A percentile compares a stretch with the other conserved stretches of the same genome.
phyloP scores from a whole-genome alignment of 2,113 vertebrate genomes.

The Eulemur macaco region DNA sequence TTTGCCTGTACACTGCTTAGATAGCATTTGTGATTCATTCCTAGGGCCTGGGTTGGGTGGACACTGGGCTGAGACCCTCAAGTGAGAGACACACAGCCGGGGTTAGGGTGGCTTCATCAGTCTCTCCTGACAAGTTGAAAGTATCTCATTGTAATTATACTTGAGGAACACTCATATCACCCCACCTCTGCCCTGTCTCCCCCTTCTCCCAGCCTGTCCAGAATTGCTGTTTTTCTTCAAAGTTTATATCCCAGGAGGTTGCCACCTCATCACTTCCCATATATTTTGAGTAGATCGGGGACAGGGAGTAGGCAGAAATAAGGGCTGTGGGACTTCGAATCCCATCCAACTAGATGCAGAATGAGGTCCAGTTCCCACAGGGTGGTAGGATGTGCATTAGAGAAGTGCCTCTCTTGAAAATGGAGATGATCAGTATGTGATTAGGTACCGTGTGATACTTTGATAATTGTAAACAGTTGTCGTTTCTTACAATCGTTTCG shows the following conservation, averaged over 20 bases:
- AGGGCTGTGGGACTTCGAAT: background rate
- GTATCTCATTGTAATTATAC: background rate
- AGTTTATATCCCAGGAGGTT: background rate
- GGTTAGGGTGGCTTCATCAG: background rate
- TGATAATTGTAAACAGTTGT: background rate
- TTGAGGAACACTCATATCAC: rapidly evolving
- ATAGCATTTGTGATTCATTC: background rate
- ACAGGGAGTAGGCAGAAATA: background rate
- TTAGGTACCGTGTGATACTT: background rate
- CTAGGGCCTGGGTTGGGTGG: background rate
- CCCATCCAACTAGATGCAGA: background rate
- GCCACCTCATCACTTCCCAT: background rate
- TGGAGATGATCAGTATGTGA: too few relatives aligned
- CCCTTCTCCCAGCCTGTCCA: background rate
- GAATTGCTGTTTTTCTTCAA: background rate
- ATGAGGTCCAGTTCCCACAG: background rate
- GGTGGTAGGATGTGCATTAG: too few relatives aligned
- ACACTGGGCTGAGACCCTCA: background rate
- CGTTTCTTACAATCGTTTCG: background rate
- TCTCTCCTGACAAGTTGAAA: background rate
- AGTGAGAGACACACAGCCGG: background rate
- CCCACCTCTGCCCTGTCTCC: too few relatives aligned
- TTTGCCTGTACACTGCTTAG: background rate
- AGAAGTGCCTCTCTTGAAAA: background rate
- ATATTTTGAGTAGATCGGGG: background rate